Base-by-base conservation (phyloP, 2,888 invertebrate species). In the Sphecodes monilicornis region DNA sequence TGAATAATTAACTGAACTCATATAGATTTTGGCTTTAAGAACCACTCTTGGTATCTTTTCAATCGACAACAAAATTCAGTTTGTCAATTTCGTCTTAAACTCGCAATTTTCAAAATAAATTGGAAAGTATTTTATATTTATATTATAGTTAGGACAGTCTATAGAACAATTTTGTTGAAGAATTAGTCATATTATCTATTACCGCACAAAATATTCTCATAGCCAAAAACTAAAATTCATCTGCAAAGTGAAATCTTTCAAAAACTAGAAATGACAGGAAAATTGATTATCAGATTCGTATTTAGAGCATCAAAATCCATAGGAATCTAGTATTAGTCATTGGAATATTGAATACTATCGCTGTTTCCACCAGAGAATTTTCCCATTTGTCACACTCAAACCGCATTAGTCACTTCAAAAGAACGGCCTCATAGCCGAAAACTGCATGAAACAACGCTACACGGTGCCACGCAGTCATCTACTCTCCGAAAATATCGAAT, bases 361-460 rank as follows among this genome's bases (percentile, higher is more conserved):
- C 18, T 66, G 8, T 22, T 36, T 66, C 64, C 18, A 66, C 29
- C 32, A 22, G 60, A 29, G 16, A 60, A 60, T 60, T 26, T 60
- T 60, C 29, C 50, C 10, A 50, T n/a, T n/a, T 50, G 22, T 50
- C 50, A 50, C 50, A 50, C 50, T 50, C 0, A 10, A 50, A 50
- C n/a, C 50, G 50, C 10, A 50, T 60, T 29, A 8, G 60, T 66
- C 76, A 39, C 50, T 50, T 50, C 26, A 36, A 32, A 46, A 50
- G 66, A 76, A 76, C 68, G 41, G 26, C 43, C 39, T 26, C 18
- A 32, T n/a, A 50, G 18, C 46, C 69, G 54, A 69, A 57, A 57
- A 57, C 68, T 64, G 66, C 71, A 82, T 82, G 60, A 70, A 82
- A 76, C 68, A 82, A 76, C 50, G 29, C 66, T 39, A 76, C 76